Percentiles rank a stretch among this genome's conserved stretches.
These are phyloP conservation scores for Lycaon pictus DNA, from an alignment of 2,113 vertebrate species.

Conservation along the genomic window DNA sequence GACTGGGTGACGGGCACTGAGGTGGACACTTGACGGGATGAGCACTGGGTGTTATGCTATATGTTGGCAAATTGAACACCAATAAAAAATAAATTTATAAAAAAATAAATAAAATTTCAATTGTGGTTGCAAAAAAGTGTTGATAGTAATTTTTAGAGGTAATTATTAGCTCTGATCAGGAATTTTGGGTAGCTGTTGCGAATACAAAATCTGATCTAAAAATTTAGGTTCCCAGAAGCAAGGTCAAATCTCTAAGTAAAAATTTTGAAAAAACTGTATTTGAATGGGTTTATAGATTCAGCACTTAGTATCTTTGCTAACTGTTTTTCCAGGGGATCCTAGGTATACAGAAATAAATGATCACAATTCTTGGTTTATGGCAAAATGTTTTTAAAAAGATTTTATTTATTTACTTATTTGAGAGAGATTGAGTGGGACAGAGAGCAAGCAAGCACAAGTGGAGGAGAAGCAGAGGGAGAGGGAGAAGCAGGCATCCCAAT, in stretches of 20 bases:
- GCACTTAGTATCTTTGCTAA: not conserved
- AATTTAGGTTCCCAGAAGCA: not conserved
- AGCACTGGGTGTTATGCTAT: too few species aligned
- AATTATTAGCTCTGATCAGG: not conserved
- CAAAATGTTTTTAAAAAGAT: not conserved
- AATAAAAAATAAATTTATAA: too few species aligned
- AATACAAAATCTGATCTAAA: constrained; percentile 32
- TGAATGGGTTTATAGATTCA: not conserved
- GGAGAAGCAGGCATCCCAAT: not conserved
- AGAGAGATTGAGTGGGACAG: not conserved
- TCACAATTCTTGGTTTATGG: not conserved
- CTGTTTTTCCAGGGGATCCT: not conserved
- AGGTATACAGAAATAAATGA: not conserved
- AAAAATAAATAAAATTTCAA: not conserved
- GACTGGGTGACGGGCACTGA: too few species aligned
- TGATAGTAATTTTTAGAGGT: not conserved
- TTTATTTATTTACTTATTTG: not conserved
- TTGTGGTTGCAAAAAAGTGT: not conserved
- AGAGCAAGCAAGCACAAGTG: too few species aligned
- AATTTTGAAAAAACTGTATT: not conserved
- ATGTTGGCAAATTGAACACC: too few species aligned
- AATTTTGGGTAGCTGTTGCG: not conserved
- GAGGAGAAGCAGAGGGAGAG: not conserved
- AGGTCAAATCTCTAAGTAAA: constrained; percentile 13
- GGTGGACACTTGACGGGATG: too few species aligned